Percentiles rank a stretch among this genome's conserved stretches.
Evolutionary conservation across 92 coral and sea anemone species (phyloP).

Genomic region (Siderastrea siderea): DNA sequence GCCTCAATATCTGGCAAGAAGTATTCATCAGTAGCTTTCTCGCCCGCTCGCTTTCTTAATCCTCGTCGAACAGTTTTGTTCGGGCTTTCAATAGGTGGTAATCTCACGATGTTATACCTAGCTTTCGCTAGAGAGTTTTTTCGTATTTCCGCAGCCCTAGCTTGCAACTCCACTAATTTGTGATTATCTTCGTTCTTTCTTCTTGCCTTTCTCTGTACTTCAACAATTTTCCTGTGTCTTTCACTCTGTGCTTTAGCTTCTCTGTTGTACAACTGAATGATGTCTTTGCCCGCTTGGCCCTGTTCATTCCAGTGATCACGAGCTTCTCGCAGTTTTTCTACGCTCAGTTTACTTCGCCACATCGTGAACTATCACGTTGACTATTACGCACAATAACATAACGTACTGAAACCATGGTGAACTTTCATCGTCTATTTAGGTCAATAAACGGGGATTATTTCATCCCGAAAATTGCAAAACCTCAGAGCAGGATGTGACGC

Average conservation of each 20-base stretch:
- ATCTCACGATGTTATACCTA: slow-evolving; percentile 7
- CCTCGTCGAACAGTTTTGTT: neutral
- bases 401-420: neutral
- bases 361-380: neutral
- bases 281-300: slow-evolving; percentile 42
- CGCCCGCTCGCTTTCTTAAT: slow-evolving; percentile 2
- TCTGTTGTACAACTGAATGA: slow-evolving; percentile 70
- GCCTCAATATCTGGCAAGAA: slow-evolving; percentile 35
- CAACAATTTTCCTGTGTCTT: slow-evolving; percentile 60
- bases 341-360: slow-evolving; percentile 24
- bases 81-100: slow-evolving; percentile 34
- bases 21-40: slow-evolving; percentile 3
- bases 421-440: neutral
- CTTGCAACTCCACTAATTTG: slow-evolving; percentile 2
- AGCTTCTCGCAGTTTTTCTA: neutral
- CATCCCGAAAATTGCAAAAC: neutral
- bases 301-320: slow-evolving; percentile 2
- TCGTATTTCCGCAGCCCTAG: slow-evolving; percentile 9
- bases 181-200: slow-evolving; percentile 42
- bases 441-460: neutral
- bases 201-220: slow-evolving; percentile 78
- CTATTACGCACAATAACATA: neutral
- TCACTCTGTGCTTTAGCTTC: slow-evolving; percentile 62
- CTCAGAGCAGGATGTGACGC: too few relatives aligned
- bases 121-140: slow-evolving; percentile 26